These are phyloP conservation scores for Ladona fulva DNA, from an alignment of 1,140 invertebrate genomes.

Conservation along the genomic window DNA sequence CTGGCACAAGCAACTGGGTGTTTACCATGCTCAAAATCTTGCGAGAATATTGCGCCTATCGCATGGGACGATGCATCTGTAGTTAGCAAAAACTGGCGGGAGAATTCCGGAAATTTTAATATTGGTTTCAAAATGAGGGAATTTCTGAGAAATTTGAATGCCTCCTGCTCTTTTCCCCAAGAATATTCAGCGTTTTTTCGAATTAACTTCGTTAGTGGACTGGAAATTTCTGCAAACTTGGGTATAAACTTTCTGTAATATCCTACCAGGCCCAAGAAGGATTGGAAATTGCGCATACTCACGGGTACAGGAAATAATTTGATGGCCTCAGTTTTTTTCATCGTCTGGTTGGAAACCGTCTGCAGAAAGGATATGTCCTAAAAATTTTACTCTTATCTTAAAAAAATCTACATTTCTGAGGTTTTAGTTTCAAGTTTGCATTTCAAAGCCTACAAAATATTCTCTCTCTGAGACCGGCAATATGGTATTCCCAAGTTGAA, in stretches of 20 bases:
- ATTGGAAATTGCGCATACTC: background rate
- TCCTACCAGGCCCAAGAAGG: constrained; percentile 16
- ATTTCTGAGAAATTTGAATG: constrained; percentile 5
- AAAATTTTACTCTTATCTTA: background rate
- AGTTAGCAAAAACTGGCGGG: background rate
- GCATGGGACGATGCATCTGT: background rate
- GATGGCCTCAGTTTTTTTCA: constrained; percentile 16
- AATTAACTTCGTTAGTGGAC: constrained; percentile 18
- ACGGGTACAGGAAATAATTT: background rate
- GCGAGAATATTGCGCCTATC: background rate
- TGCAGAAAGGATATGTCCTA: constrained; percentile 6
- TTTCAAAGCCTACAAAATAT: background rate
- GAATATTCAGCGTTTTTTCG: background rate
- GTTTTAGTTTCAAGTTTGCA: background rate
- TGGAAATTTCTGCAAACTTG: constrained; percentile 17
- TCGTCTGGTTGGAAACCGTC: background rate
- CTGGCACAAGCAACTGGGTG: constrained; percentile 31
- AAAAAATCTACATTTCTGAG: constrained; percentile 14
- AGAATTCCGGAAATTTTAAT: background rate
- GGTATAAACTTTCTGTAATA: constrained; percentile 22
- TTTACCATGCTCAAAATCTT: constrained; percentile 24
- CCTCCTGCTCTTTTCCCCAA: constrained; percentile 19
- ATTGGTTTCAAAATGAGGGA: background rate
- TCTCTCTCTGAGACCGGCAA: background rate
- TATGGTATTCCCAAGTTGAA: background rate